These are phyloP conservation scores for Tribolium castaneum DNA, from an alignment of 1,140 invertebrate genomes.

Conservation along the genomic window DNA sequence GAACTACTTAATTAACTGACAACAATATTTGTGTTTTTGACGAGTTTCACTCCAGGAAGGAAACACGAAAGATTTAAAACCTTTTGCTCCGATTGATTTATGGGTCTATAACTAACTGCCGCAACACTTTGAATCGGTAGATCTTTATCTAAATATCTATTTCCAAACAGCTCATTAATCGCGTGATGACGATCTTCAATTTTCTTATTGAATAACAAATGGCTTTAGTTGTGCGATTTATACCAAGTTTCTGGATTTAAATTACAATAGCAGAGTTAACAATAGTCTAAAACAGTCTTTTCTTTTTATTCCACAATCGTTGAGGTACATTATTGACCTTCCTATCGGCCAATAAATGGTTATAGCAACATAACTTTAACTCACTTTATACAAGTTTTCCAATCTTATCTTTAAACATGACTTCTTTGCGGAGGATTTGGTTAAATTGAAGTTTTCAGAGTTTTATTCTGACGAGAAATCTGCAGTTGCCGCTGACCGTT, in stretches of 20 bases:
- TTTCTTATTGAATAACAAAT: not conserved
- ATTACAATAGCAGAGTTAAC: slow-evolving; percentile 7
- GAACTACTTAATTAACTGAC: not conserved
- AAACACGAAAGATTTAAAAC: not conserved
- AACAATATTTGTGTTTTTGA: not conserved
- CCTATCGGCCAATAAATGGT: slow-evolving; percentile 61
- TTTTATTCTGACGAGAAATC: slow-evolving; percentile 42
- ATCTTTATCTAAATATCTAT: not conserved
- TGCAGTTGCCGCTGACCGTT: slow-evolving; percentile 42
- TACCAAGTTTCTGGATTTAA: not conserved
- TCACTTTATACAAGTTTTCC: slow-evolving; percentile 68
- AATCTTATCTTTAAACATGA: slow-evolving; percentile 67
- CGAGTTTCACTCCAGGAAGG: too few species aligned
- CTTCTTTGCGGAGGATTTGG: slow-evolving; percentile 65
- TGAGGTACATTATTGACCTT: slow-evolving; percentile 57
- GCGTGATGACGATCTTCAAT: not conserved
- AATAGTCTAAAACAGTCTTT: slow-evolving; percentile 45
- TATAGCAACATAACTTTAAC: slow-evolving; percentile 68
- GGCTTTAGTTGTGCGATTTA: not conserved
- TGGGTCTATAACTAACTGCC: too few species aligned
- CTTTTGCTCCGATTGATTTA: not conserved
- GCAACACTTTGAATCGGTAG: too few species aligned
- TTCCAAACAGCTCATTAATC: not conserved
- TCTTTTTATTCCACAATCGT: slow-evolving; percentile 55
- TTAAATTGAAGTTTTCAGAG: slow-evolving; percentile 63